These are phyloP conservation scores for Onthophagus sagittarius DNA, from an alignment of 2,888 invertebrate genomes.

Conservation along the genomic window DNA sequence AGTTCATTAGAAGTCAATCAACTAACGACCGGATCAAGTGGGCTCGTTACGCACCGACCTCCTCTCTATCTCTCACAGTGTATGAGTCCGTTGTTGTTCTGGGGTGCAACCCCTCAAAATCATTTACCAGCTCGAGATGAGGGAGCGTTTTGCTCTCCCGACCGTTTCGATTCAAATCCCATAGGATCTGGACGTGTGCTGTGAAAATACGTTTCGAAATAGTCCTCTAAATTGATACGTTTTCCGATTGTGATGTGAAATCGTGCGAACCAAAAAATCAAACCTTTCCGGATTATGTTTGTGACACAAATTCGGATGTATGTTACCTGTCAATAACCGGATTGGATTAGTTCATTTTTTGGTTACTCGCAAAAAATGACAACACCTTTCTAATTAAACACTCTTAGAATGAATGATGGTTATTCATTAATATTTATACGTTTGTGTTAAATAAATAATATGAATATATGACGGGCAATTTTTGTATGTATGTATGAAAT, in stretches of 20 bases:
- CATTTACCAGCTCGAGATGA: not conserved
- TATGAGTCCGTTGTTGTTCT: not conserved
- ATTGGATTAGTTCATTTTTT: not conserved
- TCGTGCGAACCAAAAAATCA: not conserved
- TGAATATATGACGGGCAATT: not conserved
- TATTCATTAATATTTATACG: too few species aligned
- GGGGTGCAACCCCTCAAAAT: not conserved
- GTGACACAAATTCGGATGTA: not conserved
- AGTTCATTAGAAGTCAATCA: constrained; percentile 51
- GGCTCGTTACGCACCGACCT: constrained; percentile 26
- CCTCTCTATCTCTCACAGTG: not conserved
- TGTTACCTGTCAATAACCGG: not conserved
- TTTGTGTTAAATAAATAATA: too few species aligned
- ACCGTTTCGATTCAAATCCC: not conserved
- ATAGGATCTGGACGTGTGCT: not conserved
- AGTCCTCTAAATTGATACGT: not conserved
- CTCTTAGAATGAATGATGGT: too few species aligned
- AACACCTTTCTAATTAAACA: too few species aligned
- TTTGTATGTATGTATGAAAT: not conserved
- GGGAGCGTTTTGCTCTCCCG: not conserved
- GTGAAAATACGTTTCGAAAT: not conserved
- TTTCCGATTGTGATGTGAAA: not conserved
- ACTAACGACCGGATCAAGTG: constrained; percentile 43
- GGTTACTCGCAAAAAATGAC: not conserved
- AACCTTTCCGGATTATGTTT: too few species aligned